Base-by-base conservation (phyloP, 2,113 vertebrate species). In the Lophotis ruficrista region DNA sequence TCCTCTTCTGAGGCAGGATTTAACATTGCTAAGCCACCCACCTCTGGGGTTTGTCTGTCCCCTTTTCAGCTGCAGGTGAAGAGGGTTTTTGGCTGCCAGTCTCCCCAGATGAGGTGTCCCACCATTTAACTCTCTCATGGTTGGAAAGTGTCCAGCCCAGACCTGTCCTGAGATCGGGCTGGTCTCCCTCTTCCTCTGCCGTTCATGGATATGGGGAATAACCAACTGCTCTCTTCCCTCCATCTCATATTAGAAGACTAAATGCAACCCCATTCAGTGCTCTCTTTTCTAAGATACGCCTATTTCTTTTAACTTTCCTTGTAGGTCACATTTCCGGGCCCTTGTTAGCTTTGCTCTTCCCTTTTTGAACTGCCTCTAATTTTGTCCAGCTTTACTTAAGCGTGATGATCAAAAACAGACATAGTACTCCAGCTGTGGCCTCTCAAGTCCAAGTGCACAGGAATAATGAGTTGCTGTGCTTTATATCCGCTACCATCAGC, bases 201-300 rank as follows among this genome's bases (percentile, higher is more conserved):
- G 2, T 30, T 28, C 0, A 2, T 4, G 4, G 9, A 10, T 14
- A 3, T 3, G 12, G 12, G 33, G 48, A 86, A 12, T 1, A 20
- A 3, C 24, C 22, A 33, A 1, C 18, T 19, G 16, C 10, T 79
- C 15, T 30, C 19, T 56, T 85, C 60, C 51, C 51, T 60, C 8
- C 51, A 41, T 78, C 3, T 5, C 5, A 0, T 3, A 2, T 3
- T 6, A 16, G 25, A 24, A 64, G 23, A n/a, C 53, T 4, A n/a
- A 78, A 13, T 1, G 1, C 21, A 53, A 23, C 9, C n/a, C 18
- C 8, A 71, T 66, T 22, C 80, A 45, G 31, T 25, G 23, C 20
- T 84, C 13, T 51, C n/a, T 70, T 70, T 28, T 61, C 23, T 12
- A 17, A 41, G 41, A 16, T 54, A 69, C 76, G 28, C 8, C 8